Evolutionary conservation across 2,797 vertebrate genomes (phyloP).

Genomic region (Helicolenus hilgendorfi): DNA sequence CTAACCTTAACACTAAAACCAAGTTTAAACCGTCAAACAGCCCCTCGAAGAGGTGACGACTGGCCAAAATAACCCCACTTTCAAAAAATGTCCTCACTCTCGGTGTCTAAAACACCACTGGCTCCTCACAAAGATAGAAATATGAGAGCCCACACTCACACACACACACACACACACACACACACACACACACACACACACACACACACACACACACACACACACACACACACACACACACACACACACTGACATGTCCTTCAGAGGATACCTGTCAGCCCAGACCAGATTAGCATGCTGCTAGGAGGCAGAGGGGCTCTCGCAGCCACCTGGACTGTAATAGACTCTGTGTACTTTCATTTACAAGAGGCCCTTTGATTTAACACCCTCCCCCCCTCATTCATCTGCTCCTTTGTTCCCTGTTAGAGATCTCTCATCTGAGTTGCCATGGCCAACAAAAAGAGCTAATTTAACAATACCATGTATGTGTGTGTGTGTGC

Average conservation of each 20-base stretch:
- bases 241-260: slow-evolving; percentile 41
- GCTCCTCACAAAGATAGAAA: neutral
- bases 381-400: slow-evolving; percentile 13
- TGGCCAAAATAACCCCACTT: no score
- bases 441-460: slow-evolving; percentile 29
- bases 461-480: slow-evolving; percentile 44
- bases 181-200: neutral
- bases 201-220: neutral
- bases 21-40: neutral
- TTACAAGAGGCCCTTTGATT: slow-evolving; percentile 67
- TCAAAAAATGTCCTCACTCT: neutral
- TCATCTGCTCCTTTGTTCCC: slow-evolving; percentile 62
- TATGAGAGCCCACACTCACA: neutral
- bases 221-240: neutral
- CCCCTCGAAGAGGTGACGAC: no score
- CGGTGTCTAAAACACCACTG: neutral
- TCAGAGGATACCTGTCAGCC: slow-evolving; percentile 76
- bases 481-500: neutral
- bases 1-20: neutral
- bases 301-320: slow-evolving; percentile 51
- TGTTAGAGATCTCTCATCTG: slow-evolving; percentile 43
- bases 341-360: slow-evolving; percentile 67
- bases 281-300: slow-evolving; percentile 72
- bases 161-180: neutral
- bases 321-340: slow-evolving; percentile 77